phyloP scores from a whole-genome alignment of 2,113 vertebrate genomes.

The Apodemus sylvaticus region DNA sequence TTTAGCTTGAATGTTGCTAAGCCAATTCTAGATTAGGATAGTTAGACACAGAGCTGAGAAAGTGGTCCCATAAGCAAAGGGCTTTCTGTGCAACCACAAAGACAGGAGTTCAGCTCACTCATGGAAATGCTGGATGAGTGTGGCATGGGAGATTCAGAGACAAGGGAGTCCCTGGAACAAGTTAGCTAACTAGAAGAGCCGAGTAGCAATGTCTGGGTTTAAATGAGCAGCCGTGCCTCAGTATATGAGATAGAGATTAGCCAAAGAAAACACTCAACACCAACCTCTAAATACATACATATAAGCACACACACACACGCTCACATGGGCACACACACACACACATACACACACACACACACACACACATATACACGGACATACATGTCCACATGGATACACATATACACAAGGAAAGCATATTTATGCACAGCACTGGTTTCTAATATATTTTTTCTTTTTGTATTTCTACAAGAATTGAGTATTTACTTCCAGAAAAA shows the following conservation, averaged over 20 bases:
- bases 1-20: neutral
- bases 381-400: neutral
- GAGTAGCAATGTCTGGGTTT: neutral
- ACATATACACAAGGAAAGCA: neutral
- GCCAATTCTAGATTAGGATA: neutral
- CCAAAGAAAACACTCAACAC: neutral
- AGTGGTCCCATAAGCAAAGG: neutral
- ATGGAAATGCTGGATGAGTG: neutral
- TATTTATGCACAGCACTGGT: neutral
- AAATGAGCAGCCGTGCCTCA: neutral
- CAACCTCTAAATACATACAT: too few species aligned
- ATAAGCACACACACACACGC: neutral
- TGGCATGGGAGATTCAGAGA: neutral
- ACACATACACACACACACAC: neutral
- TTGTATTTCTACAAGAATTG: neutral
- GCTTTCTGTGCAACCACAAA: neutral
- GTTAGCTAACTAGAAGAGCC: neutral
- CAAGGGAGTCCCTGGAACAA: neutral
- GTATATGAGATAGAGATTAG: neutral
- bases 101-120: neutral
- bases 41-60: neutral
- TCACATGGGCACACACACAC: neutral
- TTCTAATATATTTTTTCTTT: neutral
- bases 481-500: neutral
- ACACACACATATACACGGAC: neutral